Evolutionary conservation across 2,113 vertebrate species (phyloP).

Genomic region (Elgaria multicarinata): DNA sequence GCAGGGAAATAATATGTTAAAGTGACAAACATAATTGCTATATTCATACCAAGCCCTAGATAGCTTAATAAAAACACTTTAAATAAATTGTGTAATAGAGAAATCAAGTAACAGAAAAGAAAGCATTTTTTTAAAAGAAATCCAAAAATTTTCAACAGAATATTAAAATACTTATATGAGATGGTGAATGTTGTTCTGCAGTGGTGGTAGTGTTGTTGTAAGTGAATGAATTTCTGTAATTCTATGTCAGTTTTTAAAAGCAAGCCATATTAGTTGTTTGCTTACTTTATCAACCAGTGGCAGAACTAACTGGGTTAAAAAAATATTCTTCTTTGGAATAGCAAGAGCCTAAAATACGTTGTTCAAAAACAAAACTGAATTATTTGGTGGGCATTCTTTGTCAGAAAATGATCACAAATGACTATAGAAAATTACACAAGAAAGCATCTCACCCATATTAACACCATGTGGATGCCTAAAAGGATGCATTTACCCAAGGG

Average conservation of each 20-base stretch:
- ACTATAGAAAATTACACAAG: neutral
- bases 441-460: neutral
- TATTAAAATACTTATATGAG: neutral
- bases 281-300: neutral
- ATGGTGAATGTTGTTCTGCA: neutral
- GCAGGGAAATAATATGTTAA: neutral
- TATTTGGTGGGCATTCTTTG: neutral
- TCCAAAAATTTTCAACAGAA: neutral
- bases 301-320: neutral
- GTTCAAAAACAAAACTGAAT: neutral
- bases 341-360: neutral
- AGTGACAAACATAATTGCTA: neutral
- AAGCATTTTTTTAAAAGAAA: neutral
- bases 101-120: neutral
- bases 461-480: neutral
- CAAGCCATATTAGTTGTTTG: neutral
- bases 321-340: neutral
- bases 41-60: slow-evolving; percentile 33
- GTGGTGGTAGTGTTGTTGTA: neutral
- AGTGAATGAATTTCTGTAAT: neutral
- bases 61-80: neutral
- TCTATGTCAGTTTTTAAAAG: neutral
- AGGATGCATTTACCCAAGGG: neutral
- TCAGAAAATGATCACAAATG: neutral
- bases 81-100: neutral